Percentiles rank a stretch among this genome's conserved stretches.
Evolutionary conservation across 2,113 vertebrate genomes (phyloP).

Genomic region (Ramphastos sulfuratus): DNA sequence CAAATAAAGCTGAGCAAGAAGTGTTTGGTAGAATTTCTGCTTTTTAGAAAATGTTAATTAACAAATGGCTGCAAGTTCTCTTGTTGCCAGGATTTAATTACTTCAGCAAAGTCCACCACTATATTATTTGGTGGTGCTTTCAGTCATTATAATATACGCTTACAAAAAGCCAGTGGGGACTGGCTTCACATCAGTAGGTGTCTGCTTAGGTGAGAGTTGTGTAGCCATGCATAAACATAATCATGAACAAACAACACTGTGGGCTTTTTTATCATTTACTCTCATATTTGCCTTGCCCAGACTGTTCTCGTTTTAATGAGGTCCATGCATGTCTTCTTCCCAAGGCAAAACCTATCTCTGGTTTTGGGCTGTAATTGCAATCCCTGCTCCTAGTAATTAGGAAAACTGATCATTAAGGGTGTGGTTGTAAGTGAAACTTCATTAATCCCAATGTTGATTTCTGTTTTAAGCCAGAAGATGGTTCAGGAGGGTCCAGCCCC

Average conservation of each 20-base stretch:
- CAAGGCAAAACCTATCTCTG: background rate
- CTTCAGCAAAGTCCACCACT: background rate
- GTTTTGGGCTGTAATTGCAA: background rate
- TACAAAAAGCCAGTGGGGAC: background rate
- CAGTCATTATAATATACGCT: too few species aligned
- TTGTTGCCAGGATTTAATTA: background rate
- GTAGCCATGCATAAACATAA: background rate
- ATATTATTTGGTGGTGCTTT: background rate
- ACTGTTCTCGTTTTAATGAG: background rate
- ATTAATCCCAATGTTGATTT: background rate
- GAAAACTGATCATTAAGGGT: background rate
- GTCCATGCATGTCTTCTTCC: background rate
- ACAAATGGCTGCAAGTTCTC: background rate
- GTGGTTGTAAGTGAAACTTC: background rate
- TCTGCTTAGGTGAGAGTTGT: background rate
- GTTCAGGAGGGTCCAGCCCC: slow-evolving; percentile 85
- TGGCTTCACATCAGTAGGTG: background rate
- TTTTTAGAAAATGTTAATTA: background rate
- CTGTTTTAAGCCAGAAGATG: slow-evolving; percentile 88
- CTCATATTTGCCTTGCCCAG: background rate
- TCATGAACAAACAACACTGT: background rate
- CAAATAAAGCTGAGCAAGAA: background rate
- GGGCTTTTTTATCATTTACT: background rate
- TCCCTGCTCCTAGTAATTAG: background rate
- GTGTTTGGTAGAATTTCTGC: background rate